These are phyloP conservation scores for Conomelus anceps DNA, from an alignment of 2,888 invertebrate species.

Conservation along the genomic window DNA sequence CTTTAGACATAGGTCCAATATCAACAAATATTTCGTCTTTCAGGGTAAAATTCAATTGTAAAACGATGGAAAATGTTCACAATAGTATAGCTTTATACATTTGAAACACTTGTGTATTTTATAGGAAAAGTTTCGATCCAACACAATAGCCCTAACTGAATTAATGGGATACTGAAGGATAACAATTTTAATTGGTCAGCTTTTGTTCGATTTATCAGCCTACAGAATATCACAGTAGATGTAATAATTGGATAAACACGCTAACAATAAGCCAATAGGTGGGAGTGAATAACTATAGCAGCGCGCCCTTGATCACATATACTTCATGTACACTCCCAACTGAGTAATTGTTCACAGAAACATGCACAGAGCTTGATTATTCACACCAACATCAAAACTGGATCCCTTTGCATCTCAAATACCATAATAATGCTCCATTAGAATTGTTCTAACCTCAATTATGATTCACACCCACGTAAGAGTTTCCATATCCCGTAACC, in stretches of 20 bases:
- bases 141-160: not conserved
- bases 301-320: not conserved
- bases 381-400: not conserved
- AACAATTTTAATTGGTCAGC: not conserved
- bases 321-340: not conserved
- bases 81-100: no score
- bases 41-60: no score
- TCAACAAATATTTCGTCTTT: no score
- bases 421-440: not conserved
- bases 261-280: not conserved
- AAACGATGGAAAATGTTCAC: no score
- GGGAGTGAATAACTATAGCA: not conserved
- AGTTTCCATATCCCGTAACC: not conserved
- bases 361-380: not conserved
- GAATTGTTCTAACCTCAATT: not conserved
- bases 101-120: no score
- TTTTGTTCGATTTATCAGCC: not conserved
- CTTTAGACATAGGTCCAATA: no score
- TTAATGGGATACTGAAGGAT: not conserved
- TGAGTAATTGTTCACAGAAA: not conserved
- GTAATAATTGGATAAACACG: not conserved
- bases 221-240: not conserved
- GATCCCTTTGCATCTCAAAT: not conserved
- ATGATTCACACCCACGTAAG: not conserved
- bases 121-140: not conserved